Conservation (phyloP, 2,888 invertebrate species). For the Hetaerina titia region DNA sequence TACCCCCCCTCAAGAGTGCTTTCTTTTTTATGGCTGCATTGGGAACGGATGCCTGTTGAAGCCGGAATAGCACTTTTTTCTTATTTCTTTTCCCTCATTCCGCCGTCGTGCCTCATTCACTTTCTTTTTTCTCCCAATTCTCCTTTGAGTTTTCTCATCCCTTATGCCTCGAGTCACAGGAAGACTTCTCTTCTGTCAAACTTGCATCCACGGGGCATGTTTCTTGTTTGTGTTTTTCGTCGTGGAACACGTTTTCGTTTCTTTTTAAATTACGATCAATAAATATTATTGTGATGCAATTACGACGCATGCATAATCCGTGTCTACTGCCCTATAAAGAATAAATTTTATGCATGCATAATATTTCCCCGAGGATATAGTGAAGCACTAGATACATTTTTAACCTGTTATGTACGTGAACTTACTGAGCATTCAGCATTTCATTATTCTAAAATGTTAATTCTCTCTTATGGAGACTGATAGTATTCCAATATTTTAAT, state of each 20-base stretch:
- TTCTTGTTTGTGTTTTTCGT: not conserved
- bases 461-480: too few relatives aligned
- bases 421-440: too few relatives aligned
- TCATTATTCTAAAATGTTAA: too few relatives aligned
- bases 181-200: not conserved
- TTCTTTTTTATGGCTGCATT: constrained; percentile 13
- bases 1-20: not conserved
- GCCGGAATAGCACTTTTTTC: not conserved
- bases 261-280: not conserved
- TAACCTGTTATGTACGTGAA: too few relatives aligned
- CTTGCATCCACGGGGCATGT: not conserved
- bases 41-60: not conserved
- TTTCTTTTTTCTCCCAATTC: not conserved
- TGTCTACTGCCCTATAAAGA: too few relatives aligned
- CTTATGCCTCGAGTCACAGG: not conserved
- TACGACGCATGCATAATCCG: not conserved
- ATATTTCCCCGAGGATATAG: too few relatives aligned
- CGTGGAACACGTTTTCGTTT: not conserved
- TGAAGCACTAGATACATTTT: too few relatives aligned
- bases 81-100: not conserved
- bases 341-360: too few relatives aligned
- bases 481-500: too few relatives aligned
- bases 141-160: not conserved
- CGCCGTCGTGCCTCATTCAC: too few relatives aligned
- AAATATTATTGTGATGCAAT: not conserved